Percentiles rank a stretch among this genome's conserved stretches.
phyloP scores from a whole-genome alignment of 2,113 vertebrate genomes.

The Boleophthalmus pectinirostris region DNA sequence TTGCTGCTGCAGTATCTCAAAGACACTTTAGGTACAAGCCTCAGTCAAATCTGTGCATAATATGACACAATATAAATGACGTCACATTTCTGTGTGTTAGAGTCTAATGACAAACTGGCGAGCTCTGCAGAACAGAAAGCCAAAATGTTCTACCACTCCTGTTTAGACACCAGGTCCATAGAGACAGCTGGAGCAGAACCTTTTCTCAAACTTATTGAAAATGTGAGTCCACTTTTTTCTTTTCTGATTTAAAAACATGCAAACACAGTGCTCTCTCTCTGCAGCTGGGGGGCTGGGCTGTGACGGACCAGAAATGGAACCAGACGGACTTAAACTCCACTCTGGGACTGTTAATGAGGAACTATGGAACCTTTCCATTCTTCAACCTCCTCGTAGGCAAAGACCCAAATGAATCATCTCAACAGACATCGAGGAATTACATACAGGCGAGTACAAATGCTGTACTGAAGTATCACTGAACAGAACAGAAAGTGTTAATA shows the following conservation, averaged over 20 bases:
- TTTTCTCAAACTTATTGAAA: conserved; percentile 80
- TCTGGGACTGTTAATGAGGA: conserved; percentile 84
- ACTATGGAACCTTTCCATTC: conserved; percentile 88
- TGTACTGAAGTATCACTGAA: neutral
- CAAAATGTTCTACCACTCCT: conserved; percentile 83
- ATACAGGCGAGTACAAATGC: conserved; percentile 68
- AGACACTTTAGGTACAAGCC: conserved; percentile 68
- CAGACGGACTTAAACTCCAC: conserved; percentile 84
- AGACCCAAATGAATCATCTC: conserved; percentile 66
- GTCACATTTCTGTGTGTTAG: conserved; percentile 54
- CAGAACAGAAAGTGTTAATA: conserved; percentile 10
- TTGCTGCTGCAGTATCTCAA: conserved; percentile 62
- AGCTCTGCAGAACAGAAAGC: conserved; percentile 81
- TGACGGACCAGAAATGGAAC: conserved; percentile 72
- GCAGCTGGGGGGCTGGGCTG: conserved; percentile 87
- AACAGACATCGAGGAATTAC: conserved; percentile 73
- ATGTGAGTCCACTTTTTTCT: conserved; percentile 70
- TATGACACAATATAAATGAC: neutral
- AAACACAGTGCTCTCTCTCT: conserved; percentile 19
- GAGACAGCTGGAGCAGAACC: conserved; percentile 79
- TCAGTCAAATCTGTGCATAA: neutral
- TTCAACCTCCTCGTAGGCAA: conserved; percentile 82
- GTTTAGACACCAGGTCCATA: conserved; percentile 81
- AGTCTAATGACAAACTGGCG: conserved; percentile 38
- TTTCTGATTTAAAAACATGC: neutral